These are phyloP conservation scores for Ceratina calcarata DNA, from an alignment of 1,140 invertebrate genomes.

Conservation along the genomic window DNA sequence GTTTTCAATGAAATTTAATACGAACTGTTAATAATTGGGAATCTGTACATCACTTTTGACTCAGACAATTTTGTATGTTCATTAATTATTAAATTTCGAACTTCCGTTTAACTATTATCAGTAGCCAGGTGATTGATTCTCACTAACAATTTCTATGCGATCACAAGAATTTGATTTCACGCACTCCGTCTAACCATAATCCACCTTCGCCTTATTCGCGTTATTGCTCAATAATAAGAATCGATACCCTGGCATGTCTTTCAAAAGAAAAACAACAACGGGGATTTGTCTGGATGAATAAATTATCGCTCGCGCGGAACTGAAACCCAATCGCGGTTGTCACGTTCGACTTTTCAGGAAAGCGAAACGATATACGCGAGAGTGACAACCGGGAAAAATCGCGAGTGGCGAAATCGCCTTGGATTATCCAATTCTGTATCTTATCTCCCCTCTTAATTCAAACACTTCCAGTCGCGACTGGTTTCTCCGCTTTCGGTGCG, in stretches of 20 bases:
- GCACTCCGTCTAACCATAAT: too few species aligned
- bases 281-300: constrained; percentile 16
- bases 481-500: constrained; percentile 42
- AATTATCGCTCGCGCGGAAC: neutral
- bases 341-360: constrained; percentile 16
- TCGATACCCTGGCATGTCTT: too few species aligned
- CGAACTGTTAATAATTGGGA: too few species aligned
- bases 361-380: constrained; percentile 7
- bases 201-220: neutral
- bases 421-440: constrained; percentile 57
- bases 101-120: too few species aligned
- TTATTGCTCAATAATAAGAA: neutral
- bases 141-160: too few species aligned
- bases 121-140: too few species aligned
- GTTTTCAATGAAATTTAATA: too few species aligned
- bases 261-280: neutral
- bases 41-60: too few species aligned
- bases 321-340: constrained; percentile 16
- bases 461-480: constrained; percentile 54
- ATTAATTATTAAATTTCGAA: too few species aligned
- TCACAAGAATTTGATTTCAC: too few species aligned
- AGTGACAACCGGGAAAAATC: constrained; percentile 28
- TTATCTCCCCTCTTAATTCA: constrained; percentile 40
- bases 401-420: constrained; percentile 5
- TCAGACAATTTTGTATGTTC: too few species aligned